A percentile compares a stretch with the other conserved stretches of the same genome.
Conservation (phyloP, 2,113 vertebrate species). For the Podarcis muralis region DNA sequence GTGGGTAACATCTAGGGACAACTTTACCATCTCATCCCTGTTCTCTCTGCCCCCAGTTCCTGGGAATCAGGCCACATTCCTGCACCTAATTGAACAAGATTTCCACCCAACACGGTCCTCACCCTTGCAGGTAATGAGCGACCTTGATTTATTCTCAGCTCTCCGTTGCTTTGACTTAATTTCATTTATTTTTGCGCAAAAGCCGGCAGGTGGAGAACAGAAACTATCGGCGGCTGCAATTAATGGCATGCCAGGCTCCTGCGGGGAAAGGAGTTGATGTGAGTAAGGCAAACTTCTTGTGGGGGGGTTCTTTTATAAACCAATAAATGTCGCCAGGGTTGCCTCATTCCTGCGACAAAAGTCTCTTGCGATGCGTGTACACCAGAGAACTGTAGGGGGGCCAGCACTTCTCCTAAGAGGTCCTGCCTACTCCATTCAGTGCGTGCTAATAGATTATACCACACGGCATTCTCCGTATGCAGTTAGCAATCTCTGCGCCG, state of each 20-base stretch:
- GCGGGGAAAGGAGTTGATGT: neutral
- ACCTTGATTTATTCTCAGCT: neutral
- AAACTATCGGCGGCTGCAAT: neutral
- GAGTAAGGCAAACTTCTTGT: constrained; percentile 9
- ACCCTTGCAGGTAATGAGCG: fast-evolving
- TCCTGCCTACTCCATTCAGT: neutral
- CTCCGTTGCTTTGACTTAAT: neutral
- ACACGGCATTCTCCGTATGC: neutral
- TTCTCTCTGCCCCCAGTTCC: neutral
- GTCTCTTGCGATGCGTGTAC: neutral
- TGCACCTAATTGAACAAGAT: neutral
- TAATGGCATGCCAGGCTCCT: neutral
- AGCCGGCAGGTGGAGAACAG: neutral
- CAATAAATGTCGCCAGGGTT: neutral
- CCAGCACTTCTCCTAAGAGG: neutral
- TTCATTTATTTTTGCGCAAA: neutral
- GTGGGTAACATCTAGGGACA: too few relatives aligned
- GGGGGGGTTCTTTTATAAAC: constrained; percentile 15
- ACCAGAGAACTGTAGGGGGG: constrained; percentile 1
- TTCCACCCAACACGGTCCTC: neutral
- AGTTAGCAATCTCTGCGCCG: neutral
- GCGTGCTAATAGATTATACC: neutral
- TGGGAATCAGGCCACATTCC: neutral
- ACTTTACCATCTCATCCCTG: neutral
- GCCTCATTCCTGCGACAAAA: constrained; percentile 13